A percentile compares a stretch with the other conserved stretches of the same genome.
Conservation (phyloP, 2,113 vertebrate species). For the Neoarius graeffei region DNA sequence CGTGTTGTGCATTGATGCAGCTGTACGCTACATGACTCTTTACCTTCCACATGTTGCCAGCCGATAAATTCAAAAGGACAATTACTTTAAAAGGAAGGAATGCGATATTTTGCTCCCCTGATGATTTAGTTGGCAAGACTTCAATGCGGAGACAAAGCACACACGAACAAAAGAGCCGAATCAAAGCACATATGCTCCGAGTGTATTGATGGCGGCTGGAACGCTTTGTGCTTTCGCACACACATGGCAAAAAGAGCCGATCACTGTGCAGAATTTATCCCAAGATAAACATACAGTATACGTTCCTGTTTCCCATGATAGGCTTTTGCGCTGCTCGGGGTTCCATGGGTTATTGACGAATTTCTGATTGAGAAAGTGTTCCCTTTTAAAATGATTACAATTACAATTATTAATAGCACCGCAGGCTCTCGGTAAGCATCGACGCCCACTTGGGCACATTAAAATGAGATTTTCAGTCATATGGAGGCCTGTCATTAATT, state of each 20-base stretch:
- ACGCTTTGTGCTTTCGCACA: constrained; percentile 43
- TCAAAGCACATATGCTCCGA: constrained; percentile 59
- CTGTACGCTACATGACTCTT: constrained; percentile 33
- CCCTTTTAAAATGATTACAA: constrained; percentile 20
- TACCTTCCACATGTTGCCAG: constrained; percentile 54
- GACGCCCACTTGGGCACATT: constrained; percentile 25
- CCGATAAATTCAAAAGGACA: constrained; percentile 63
- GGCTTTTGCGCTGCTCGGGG: not conserved
- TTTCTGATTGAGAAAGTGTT: constrained; percentile 22
- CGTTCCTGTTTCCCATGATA: not conserved
- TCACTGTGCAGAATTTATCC: constrained; percentile 47
- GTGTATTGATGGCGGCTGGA: constrained; percentile 48
- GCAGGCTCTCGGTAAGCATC: not conserved
- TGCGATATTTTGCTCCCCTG: constrained; percentile 46
- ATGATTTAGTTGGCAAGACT: constrained; percentile 58
- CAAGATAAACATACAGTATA: not conserved
- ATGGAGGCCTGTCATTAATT: constrained; percentile 66
- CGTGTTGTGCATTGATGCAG: constrained; percentile 28
- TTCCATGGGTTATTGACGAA: not conserved
- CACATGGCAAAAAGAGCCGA: constrained; percentile 46
- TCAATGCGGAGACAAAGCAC: constrained; percentile 59
- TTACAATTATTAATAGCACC: constrained; percentile 37
- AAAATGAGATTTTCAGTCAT: constrained; percentile 63
- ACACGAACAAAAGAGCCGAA: constrained; percentile 50
- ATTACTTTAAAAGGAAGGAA: constrained; percentile 50